These are phyloP conservation scores for Scrobipalpa costella DNA, from an alignment of 2,888 invertebrate genomes.

Conservation along the genomic window DNA sequence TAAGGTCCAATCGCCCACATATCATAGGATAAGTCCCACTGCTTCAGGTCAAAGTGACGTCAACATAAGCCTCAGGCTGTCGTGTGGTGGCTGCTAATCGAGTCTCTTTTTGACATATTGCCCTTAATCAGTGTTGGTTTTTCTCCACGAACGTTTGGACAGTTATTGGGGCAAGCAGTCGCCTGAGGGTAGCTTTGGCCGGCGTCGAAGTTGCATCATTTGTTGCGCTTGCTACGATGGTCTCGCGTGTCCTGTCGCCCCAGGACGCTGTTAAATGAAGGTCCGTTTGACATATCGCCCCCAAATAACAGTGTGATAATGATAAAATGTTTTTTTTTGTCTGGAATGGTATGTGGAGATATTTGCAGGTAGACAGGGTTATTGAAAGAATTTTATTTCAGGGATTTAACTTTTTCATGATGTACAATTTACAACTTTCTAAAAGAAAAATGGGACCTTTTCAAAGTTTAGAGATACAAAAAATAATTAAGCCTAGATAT, in stretches of 20 bases:
- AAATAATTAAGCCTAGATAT: too few relatives aligned
- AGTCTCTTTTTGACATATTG: conserved; percentile 19
- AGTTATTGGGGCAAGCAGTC: neutral
- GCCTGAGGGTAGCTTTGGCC: neutral
- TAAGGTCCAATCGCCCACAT: too few relatives aligned
- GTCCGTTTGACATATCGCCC: conserved; percentile 25
- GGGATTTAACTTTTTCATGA: neutral
- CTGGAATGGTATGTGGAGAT: neutral
- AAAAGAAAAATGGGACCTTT: too few relatives aligned
- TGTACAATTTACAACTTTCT: too few relatives aligned
- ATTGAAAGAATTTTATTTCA: neutral
- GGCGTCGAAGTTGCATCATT: neutral
- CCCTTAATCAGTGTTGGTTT: neutral
- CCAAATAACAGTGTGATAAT: conserved; percentile 16
- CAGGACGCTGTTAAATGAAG: conserved; percentile 39
- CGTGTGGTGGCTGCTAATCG: conserved; percentile 12
- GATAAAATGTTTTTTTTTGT: neutral
- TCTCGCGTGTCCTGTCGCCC: conserved; percentile 38
- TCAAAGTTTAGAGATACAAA: too few relatives aligned
- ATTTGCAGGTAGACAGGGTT: neutral
- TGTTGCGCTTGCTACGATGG: conserved; percentile 22
- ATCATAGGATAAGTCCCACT: too few relatives aligned
- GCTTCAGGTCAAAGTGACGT: too few relatives aligned
- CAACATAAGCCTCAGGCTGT: too few relatives aligned
- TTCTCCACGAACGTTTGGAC: conserved; percentile 6